Conservation (phyloP, 2,113 vertebrate genomes). For the Junco hyemalis region DNA sequence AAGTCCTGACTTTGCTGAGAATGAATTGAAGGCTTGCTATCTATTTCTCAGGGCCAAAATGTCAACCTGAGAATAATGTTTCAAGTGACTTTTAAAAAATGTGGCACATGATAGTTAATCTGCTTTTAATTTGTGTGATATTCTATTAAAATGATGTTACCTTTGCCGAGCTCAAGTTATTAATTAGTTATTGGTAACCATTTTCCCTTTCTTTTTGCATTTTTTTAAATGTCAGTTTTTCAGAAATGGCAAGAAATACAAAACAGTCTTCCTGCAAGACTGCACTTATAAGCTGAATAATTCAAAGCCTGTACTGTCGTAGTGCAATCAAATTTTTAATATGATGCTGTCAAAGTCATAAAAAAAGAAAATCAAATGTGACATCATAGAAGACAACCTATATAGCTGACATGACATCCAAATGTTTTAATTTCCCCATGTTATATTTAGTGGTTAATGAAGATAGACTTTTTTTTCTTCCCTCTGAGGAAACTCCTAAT, state of each 20-base stretch:
- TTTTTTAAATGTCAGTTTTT: conserved; percentile 29
- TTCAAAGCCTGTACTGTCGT: conserved; percentile 43
- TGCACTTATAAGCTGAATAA: conserved; percentile 23
- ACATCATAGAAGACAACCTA: conserved; percentile 30
- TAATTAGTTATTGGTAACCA: conserved; percentile 18
- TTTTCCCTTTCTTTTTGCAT: conserved; percentile 4
- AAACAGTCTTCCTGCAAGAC: background rate
- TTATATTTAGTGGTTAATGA: conserved; percentile 26
- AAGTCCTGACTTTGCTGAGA: background rate
- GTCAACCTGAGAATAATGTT: background rate
- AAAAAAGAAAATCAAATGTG: conserved; percentile 51
- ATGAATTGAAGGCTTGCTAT: background rate
- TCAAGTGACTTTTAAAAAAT: background rate
- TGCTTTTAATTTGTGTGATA: conserved; percentile 20
- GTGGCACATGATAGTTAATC: background rate
- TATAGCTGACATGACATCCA: conserved; percentile 7
- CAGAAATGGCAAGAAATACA: conserved; percentile 11
- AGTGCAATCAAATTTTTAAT: conserved; percentile 53
- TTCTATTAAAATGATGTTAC: background rate
- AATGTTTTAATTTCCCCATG: conserved; percentile 35
- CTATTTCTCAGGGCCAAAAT: background rate
- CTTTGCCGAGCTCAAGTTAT: conserved; percentile 20
- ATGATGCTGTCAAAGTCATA: conserved; percentile 29
- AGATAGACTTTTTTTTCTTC: background rate
- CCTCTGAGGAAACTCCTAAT: background rate